A percentile compares a stretch with the other conserved stretches of the same genome.
phyloP scores from a whole-genome alignment of 2,113 vertebrate species.

The Eira barbara region DNA sequence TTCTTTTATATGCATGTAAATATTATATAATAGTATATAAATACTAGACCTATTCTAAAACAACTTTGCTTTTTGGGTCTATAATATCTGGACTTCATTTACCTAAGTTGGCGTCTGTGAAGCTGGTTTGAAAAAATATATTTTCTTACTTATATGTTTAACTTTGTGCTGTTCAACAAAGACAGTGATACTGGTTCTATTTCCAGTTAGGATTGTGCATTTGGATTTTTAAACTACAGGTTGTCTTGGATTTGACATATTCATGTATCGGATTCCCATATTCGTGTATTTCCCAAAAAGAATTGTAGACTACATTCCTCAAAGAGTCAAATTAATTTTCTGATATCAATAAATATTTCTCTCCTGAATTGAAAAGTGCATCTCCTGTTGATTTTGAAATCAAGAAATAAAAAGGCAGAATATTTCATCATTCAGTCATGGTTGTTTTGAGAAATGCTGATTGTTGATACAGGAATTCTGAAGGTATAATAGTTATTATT shows the following conservation, averaged over 20 bases:
- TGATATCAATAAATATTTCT: not conserved
- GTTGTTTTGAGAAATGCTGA: not conserved
- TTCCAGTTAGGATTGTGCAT: not conserved
- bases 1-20: not conserved
- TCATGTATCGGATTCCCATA: not conserved
- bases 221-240: conserved; percentile 9
- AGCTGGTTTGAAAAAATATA: not conserved
- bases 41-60: not conserved
- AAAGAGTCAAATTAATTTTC: conserved; percentile 4
- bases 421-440: not conserved
- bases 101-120: not conserved
- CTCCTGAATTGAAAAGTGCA: not conserved
- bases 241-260: conserved; percentile 18
- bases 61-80: not conserved
- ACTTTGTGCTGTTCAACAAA: not conserved
- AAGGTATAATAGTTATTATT: not conserved
- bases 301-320: not conserved
- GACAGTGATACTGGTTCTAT: not conserved
- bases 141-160: not conserved
- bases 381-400: not conserved
- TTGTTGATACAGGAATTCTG: not conserved
- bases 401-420: conserved; percentile 22
- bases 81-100: not conserved
- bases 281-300: not conserved
- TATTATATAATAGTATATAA: not conserved